Evolutionary conservation across 2,888 invertebrate species (phyloP).

Genomic region (Melinaea marsaeus): DNA sequence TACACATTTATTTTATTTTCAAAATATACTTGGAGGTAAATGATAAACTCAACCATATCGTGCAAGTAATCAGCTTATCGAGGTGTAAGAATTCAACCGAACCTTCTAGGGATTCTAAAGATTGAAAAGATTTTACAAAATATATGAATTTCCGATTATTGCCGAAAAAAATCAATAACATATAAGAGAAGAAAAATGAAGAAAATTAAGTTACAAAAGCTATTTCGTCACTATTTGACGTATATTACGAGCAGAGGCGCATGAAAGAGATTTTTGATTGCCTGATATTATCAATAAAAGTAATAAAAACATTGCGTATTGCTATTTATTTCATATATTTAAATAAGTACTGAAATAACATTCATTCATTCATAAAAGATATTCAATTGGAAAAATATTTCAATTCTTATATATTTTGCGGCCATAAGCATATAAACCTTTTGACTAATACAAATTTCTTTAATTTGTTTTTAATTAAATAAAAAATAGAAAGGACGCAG

Average conservation of each 20-base stretch:
- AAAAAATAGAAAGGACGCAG: no score
- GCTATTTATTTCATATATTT: no score
- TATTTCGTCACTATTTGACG: constrained; percentile 34
- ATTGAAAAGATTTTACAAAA: constrained; percentile 10
- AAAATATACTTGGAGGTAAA: no score
- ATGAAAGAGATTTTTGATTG: constrained; percentile 18
- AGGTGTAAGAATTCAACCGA: constrained; percentile 6
- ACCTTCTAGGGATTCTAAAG: neutral
- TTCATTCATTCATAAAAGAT: no score
- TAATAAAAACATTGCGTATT: neutral
- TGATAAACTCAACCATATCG: neutral
- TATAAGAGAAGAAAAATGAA: constrained; percentile 28
- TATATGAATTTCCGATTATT: constrained; percentile 10
- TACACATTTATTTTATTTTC: no score
- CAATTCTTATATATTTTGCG: no score
- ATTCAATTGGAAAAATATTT: no score
- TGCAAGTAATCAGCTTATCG: constrained; percentile 8
- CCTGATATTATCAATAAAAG: constrained; percentile 3
- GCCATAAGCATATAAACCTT: no score
- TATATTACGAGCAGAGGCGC: constrained; percentile 25
- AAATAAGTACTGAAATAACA: no score
- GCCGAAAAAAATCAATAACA: constrained; percentile 11
- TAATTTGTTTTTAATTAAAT: no score
- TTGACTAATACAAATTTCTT: no score
- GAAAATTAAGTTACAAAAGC: constrained; percentile 37